Percentiles rank a stretch among this genome's conserved stretches.
These are phyloP conservation scores for Sebastes matsubarae DNA, from an alignment of 2,797 vertebrate species.

Conservation along the genomic window DNA sequence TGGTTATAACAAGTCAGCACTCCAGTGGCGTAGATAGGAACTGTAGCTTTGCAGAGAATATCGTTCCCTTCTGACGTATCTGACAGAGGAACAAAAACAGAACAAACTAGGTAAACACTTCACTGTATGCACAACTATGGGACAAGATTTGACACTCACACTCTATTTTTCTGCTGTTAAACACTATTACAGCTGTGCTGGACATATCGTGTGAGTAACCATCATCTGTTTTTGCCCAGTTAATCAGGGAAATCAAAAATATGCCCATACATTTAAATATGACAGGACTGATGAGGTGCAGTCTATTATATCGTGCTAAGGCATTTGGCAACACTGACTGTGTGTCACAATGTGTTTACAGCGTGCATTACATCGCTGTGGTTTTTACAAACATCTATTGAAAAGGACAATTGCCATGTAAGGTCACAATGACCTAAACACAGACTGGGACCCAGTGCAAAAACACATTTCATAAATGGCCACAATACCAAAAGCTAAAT, in stretches of 20 bases:
- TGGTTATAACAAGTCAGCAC: conserved; percentile 98
- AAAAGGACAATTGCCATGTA: conserved; percentile 6
- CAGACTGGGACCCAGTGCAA: conserved; percentile 27
- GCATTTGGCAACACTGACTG: not conserved
- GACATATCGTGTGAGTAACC: not conserved
- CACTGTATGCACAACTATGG: not conserved
- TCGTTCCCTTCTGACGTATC: conserved; percentile 92
- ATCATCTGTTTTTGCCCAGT: not conserved
- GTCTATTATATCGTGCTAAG: not conserved
- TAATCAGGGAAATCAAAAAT: not conserved
- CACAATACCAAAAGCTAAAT: conserved; percentile 68
- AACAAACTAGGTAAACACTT: not conserved
- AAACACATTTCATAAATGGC: conserved; percentile 68
- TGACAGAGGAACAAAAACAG: conserved; percentile 54
- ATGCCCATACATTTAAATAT: not conserved
- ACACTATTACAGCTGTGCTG: not conserved
- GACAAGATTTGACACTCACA: not conserved
- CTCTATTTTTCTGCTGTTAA: not conserved
- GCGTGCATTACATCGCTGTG: conserved; percentile 17
- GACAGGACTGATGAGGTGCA: not conserved
- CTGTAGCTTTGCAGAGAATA: conserved; percentile 97
- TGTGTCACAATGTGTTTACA: not conserved
- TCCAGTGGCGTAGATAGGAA: conserved; percentile 98
- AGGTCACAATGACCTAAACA: conserved; percentile 43
- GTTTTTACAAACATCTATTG: conserved; percentile 22